Evolutionary conservation across 2,797 vertebrate species (phyloP), one percentile per base, ranked within the genome.

Genomic region (Neosilurus mollespiculum): DNA sequence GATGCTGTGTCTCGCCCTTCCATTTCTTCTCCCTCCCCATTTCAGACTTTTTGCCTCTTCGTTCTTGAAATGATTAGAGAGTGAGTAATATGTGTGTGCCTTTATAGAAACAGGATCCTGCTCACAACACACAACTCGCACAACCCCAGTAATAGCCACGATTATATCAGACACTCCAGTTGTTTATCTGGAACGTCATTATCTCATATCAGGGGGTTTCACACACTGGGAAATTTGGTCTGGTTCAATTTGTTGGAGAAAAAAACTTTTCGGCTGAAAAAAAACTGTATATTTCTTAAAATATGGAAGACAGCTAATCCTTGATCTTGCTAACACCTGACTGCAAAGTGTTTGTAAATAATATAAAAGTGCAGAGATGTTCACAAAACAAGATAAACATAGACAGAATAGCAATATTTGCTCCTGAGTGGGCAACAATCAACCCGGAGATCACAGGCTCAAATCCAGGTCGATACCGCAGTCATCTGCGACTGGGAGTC

Each of bases 1-100:
- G 93, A 94, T 95, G 91, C 94, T 91, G 92, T 90, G 90, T 84
- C 22, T 70, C 70, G 16, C 85, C 66, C 69, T 78, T 24, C 30
- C 43, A 12, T 43, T 9, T 8, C 10, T 69, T 53, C 49, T 12
- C 43, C 3, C 72, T 15, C 53, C 24, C 80, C 49, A 83, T 69
- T 61, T n/a, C 26, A 64, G 51, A 72, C 30, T 78, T 72, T 69
- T 76, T 72, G n/a, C 66, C 67, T 78, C 66, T 43, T 66, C 16
- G 9, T 76, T 24, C 73, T 76, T 51, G 43, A 81, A 69, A 59
- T 59, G 51, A 81, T 43, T 81, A 69, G 18, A 58, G 22, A 56
- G 53, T 9, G 76, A 43, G 9, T 51, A 12, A 80, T 56, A 53
- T 51, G 53, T 34, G 30, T 56, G 20, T 69, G 26, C 62, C 53